Base-by-base conservation (phyloP, 2,888 invertebrate species). In the Cylloceria caligata region DNA sequence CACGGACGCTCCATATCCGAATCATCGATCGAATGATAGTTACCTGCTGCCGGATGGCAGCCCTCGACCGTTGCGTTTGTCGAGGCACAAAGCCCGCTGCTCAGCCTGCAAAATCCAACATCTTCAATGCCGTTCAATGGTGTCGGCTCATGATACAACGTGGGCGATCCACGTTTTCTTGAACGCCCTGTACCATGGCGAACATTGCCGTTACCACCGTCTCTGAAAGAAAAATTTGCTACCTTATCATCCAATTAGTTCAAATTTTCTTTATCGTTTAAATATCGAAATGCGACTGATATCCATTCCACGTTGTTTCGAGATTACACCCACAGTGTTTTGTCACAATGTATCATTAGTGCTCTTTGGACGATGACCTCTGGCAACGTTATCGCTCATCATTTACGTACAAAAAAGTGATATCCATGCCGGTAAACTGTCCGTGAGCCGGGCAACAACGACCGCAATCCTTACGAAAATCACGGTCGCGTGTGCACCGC, bases 211-310 rank as follows among this genome's bases (percentile, higher is more conserved):
- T 90, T 89, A 89, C 89, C 89, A 90, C 90, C 83, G 90, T 88
- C 90, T 91, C 91, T 91, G 91, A 89, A 91, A 91, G 82, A 81
- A 91, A 91, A 76, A 89, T 82, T 87, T 86, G 87, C 75, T 86
- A 83, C 82, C 86, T 90, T 89, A 90, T 87, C 77, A 79, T 85
- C 85, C 84, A 55, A 86, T 83, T 85, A 84, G 73, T 75, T 76
- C 42, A 11, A 65, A 60, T 36, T 42, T n/a, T 62, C 77, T 83
- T 82, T 80, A 79, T 84, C 84, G 36, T 84, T 85, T 49, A 49
- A 42, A n/a, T 57, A 60, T 72, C 7, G 39, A 47, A 19, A n/a
- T 47, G 16, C 16, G 19, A 30, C 36, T 11, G 19, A 11, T n/a
- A 7, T 34, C 3, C 11, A 39, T 16, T n/a, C 42, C 64, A n/a